A percentile compares a stretch with the other conserved stretches of the same genome.
phyloP scores from a whole-genome alignment of 2,888 invertebrate genomes.

The Athripsodes cinereus region DNA sequence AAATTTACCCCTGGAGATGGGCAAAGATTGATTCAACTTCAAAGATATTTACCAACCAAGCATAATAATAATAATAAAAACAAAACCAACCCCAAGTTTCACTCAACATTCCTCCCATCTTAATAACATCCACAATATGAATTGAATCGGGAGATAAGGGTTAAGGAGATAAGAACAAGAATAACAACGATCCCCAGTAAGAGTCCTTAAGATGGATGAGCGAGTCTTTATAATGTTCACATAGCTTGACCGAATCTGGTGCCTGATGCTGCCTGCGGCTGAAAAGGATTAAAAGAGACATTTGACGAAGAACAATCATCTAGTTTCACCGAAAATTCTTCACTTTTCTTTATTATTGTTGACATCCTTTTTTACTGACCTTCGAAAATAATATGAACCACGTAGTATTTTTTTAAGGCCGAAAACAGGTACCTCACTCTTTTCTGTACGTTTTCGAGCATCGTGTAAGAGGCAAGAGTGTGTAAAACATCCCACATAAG shows the following conservation, averaged over 20 bases:
- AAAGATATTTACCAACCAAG: too few relatives aligned
- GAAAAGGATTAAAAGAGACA: slow-evolving; percentile 6
- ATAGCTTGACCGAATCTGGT: not conserved
- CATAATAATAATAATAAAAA: too few relatives aligned
- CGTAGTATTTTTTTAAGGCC: too few relatives aligned
- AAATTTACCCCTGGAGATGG: not conserved
- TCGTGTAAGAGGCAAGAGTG: too few relatives aligned
- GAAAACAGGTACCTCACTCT: too few relatives aligned
- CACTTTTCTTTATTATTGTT: too few relatives aligned
- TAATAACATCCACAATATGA: not conserved
- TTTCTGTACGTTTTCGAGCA: too few relatives aligned
- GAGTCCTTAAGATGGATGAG: not conserved
- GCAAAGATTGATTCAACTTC: slow-evolving; percentile 9
- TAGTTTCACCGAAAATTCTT: slow-evolving; percentile 12
- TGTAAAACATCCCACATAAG: too few relatives aligned
- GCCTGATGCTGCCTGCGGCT: not conserved
- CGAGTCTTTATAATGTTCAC: not conserved
- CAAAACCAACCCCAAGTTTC: slow-evolving; percentile 5
- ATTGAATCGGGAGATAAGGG: slow-evolving; percentile 6
- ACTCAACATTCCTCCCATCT: not conserved
- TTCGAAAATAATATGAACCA: too few relatives aligned
- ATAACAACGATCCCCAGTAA: not conserved
- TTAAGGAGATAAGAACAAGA: not conserved
- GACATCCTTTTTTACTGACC: too few relatives aligned
- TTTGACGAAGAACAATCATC: slow-evolving; percentile 9